phyloP scores from a whole-genome alignment of 2,888 invertebrate genomes.

The Tinea semifulvella region DNA sequence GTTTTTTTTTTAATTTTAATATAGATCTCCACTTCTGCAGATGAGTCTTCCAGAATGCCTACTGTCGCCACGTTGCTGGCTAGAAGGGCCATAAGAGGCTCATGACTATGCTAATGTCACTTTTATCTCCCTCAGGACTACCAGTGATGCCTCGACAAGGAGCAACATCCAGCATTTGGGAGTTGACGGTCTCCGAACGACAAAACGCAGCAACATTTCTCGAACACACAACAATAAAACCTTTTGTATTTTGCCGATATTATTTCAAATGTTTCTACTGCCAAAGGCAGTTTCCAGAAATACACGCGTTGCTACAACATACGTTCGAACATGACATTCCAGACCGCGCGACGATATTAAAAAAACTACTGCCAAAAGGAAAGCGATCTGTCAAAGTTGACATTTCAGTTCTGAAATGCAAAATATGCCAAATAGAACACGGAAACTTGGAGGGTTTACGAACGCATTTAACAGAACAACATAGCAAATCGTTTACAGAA shows the following conservation, averaged over 20 bases:
- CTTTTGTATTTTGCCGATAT: slow-evolving; percentile 45
- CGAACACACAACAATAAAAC: slow-evolving; percentile 35
- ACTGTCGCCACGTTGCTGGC: too few species aligned
- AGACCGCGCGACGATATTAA: slow-evolving; percentile 28
- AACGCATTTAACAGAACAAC: slow-evolving; percentile 31
- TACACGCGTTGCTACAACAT: slow-evolving; percentile 33
- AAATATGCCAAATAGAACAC: slow-evolving; percentile 30
- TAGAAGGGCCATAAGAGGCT: too few species aligned
- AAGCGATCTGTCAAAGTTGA: slow-evolving; percentile 45
- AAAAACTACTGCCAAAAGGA: slow-evolving; percentile 40
- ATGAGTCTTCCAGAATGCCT: too few species aligned
- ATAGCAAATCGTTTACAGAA: slow-evolving; percentile 33
- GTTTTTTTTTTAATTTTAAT: too few species aligned
- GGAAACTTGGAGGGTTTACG: slow-evolving; percentile 31
- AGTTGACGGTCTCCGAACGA: slow-evolving; percentile 43
- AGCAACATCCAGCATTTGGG: slow-evolving; percentile 43
- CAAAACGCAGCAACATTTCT: slow-evolving; percentile 40
- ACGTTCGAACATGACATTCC: slow-evolving; percentile 33
- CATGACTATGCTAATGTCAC: too few species aligned
- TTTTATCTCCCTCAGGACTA: slow-evolving; percentile 33
- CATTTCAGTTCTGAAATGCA: slow-evolving; percentile 40
- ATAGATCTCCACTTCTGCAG: too few species aligned
- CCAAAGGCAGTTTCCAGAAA: slow-evolving; percentile 35
- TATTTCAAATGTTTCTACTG: slow-evolving; percentile 50
- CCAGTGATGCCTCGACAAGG: slow-evolving; percentile 25